Conservation (phyloP, 2,113 vertebrate genomes). For the Mellivora capensis region DNA sequence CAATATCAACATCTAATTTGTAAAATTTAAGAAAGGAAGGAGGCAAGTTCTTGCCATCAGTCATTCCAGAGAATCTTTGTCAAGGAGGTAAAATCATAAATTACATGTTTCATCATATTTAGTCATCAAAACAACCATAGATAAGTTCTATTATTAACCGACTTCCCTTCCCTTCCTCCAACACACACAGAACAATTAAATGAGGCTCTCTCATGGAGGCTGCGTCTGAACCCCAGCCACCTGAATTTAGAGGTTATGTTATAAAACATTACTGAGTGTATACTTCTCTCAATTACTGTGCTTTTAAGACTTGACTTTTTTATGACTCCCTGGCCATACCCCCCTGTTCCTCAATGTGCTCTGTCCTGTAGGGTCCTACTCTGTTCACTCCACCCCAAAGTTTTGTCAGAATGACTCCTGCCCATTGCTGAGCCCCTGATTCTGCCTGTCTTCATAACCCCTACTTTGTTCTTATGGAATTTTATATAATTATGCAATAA, state of each 20-base stretch:
- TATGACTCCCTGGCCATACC: not conserved
- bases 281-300: not conserved
- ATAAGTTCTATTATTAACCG: not conserved
- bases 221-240: not conserved
- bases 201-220: not conserved
- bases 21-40: not conserved
- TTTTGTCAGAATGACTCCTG: too few relatives aligned
- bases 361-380: too few relatives aligned
- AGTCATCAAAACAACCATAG: not conserved
- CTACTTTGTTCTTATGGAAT: too few relatives aligned
- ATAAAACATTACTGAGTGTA: not conserved
- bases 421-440: too few relatives aligned
- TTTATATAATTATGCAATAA: too few relatives aligned
- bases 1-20: not conserved
- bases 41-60: not conserved
- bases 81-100: not conserved
- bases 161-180: not conserved
- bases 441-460: too few relatives aligned
- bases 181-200: not conserved
- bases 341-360: not conserved
- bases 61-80: not conserved
- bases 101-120: not conserved
- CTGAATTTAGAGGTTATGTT: not conserved
- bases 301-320: not conserved
- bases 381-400: too few relatives aligned